Evolutionary conservation across 1,140 invertebrate genomes (phyloP), one percentile per base, ranked within the genome.

Genomic region (Chlorops oryzae): DNA sequence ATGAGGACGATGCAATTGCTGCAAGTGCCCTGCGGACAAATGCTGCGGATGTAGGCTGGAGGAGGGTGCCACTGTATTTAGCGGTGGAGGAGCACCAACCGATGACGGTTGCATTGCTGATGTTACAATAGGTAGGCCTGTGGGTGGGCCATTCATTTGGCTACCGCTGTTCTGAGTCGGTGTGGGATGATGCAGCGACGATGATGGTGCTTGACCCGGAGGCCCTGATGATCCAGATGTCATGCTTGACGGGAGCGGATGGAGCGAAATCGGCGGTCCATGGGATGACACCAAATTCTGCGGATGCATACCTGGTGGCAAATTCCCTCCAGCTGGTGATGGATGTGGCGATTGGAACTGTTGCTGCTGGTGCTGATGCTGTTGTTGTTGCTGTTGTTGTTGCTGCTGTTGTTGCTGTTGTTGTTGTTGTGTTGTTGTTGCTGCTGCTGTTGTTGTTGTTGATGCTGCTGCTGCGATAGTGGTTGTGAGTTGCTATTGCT

Each of bases 231-330:
- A 54, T 52, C 79, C 52, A 55, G 74, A 66, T 63, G 79, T 66
- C 68, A 80, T 44, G 52, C 78, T 65, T 68, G 80, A 51, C 58
- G 77, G 64, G 68, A 75, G 73, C 21, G 74, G 75, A 56, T 76
- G 74, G 25, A 78, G 78, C 73, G 79, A 74, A 10, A 28, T 10
- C 5, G 50, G 50, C 9, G 24, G 22, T n/a, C 53, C 53, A 28
- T 51, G 60, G 17, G 60, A 52, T 3, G 61, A 57, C 76, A 82
- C 82, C 44, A 83, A 71, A 66, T 83, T 81, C 70, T 80, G 81
- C 39, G 81, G 80, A 72, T 82, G 34, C 77, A 77, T 59, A 7
- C 66, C 66, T 5, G 73, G 71, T 7, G 70, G 73, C 15, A 62
- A 48, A 10, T 57, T 62, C 15, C 59, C 58, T 20, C 60, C 57